Percentiles rank a stretch among this genome's conserved stretches.
Evolutionary conservation across 1,140 invertebrate species (phyloP).

Genomic region (Drusus annulatus): DNA sequence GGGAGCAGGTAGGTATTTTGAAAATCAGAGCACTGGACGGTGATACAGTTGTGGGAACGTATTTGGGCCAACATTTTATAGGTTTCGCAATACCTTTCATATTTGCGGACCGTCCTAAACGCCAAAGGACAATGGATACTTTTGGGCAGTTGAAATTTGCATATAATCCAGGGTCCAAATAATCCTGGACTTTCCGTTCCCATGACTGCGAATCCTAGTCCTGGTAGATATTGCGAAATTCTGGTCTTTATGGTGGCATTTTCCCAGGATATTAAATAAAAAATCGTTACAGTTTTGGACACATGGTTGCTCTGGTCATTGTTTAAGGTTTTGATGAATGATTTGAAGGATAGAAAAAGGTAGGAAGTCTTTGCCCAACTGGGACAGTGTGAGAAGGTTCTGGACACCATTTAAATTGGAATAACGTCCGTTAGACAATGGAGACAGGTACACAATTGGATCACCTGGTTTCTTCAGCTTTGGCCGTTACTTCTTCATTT

Average conservation of each 20-base stretch:
- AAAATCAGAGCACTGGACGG: constrained; percentile 24
- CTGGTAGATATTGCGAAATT: not conserved
- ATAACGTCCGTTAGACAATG: constrained; percentile 33
- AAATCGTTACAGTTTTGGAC: constrained; percentile 47
- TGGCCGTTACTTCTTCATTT: constrained; percentile 17
- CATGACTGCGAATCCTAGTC: constrained; percentile 29
- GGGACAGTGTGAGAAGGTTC: constrained; percentile 30
- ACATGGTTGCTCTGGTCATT: constrained; percentile 5
- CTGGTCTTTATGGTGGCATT: not conserved
- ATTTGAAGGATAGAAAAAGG: constrained; percentile 28
- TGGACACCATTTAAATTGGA: constrained; percentile 15
- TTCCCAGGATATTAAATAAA: constrained; percentile 23
- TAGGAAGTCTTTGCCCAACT: constrained; percentile 6
- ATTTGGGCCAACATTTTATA: constrained; percentile 35
- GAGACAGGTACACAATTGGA: constrained; percentile 32
- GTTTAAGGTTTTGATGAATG: constrained; percentile 43
- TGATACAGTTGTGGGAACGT: constrained; percentile 41
- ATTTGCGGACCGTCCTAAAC: constrained; percentile 19
- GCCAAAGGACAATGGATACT: constrained; percentile 40
- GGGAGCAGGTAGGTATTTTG: constrained; percentile 20
- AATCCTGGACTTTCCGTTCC: not conserved
- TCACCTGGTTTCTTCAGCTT: constrained; percentile 29
- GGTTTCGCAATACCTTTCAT: constrained; percentile 14
- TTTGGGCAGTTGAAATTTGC: constrained; percentile 48
- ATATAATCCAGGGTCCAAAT: constrained; percentile 29